phyloP scores from a whole-genome alignment of 2,888 invertebrate genomes.

The Ophraella communa region DNA sequence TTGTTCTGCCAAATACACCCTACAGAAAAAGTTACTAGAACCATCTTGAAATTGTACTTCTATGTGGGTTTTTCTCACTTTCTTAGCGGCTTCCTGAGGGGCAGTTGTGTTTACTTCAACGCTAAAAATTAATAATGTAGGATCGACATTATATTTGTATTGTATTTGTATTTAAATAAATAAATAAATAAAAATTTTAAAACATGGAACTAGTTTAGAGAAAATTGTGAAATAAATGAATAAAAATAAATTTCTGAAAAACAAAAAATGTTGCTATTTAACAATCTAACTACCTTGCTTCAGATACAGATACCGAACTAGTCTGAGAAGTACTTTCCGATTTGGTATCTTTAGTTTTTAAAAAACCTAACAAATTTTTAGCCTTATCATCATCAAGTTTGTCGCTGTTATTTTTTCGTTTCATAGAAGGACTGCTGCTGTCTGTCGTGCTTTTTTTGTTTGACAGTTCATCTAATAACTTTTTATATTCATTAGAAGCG shows the following conservation, averaged over 20 bases:
- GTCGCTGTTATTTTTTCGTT: slow-evolving; percentile 59
- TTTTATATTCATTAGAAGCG: slow-evolving; percentile 74
- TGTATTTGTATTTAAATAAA: not conserved
- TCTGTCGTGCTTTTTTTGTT: slow-evolving; percentile 51
- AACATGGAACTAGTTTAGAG: too few species aligned
- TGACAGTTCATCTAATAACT: slow-evolving; percentile 62
- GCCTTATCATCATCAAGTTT: slow-evolving; percentile 53
- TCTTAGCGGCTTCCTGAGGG: slow-evolving; percentile 53
- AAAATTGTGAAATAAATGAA: too few species aligned
- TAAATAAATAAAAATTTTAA: too few species aligned
- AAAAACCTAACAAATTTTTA: slow-evolving; percentile 55
- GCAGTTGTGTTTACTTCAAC: slow-evolving; percentile 33
- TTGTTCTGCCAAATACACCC: slow-evolving; percentile 89
- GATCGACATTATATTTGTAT: too few species aligned
- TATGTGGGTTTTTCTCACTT: slow-evolving; percentile 59
- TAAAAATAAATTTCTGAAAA: too few species aligned
- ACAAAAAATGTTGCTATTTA: not conserved
- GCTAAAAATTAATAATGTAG: slow-evolving; percentile 27
- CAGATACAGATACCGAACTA: not conserved
- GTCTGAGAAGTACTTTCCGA: slow-evolving; percentile 13
- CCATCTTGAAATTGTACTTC: slow-evolving; percentile 69
- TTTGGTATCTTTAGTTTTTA: slow-evolving; percentile 54
- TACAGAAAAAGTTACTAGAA: slow-evolving; percentile 84
- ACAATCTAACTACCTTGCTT: not conserved
- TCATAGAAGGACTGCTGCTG: slow-evolving; percentile 62